phyloP scores from a whole-genome alignment of 2,113 vertebrate species.

The Eretmochelys imbricata region DNA sequence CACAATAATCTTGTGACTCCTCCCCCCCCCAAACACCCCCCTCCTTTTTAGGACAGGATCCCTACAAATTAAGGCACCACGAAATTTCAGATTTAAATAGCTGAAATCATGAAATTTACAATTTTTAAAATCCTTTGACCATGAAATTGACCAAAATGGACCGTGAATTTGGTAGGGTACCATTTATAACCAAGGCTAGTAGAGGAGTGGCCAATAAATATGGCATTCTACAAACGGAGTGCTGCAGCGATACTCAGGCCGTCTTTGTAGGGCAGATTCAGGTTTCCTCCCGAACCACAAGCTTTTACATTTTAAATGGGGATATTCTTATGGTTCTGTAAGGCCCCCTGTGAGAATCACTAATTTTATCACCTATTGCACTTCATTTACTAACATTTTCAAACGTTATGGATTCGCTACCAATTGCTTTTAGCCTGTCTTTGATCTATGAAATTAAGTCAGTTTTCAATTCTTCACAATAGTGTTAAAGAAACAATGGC shows the following conservation, averaged over 20 bases:
- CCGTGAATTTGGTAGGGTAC: no score
- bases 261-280: background rate
- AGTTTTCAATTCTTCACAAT: background rate
- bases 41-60: no score
- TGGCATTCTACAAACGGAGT: background rate
- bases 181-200: no score
- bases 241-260: background rate
- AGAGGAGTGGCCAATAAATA: background rate
- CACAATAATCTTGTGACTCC: no score
- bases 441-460: background rate
- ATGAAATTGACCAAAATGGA: no score
- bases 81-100: no score
- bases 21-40: fast-evolving
- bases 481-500: background rate
- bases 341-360: background rate
- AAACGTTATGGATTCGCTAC: background rate
- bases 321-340: background rate
- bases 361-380: background rate
- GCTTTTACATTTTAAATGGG: background rate
- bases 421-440: background rate
- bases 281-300: background rate
- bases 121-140: no score
- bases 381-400: background rate
- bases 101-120: no score
- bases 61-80: no score